These are phyloP conservation scores for Ceratosolen fusciceps DNA, from an alignment of 1,140 invertebrate species.

Conservation along the genomic window DNA sequence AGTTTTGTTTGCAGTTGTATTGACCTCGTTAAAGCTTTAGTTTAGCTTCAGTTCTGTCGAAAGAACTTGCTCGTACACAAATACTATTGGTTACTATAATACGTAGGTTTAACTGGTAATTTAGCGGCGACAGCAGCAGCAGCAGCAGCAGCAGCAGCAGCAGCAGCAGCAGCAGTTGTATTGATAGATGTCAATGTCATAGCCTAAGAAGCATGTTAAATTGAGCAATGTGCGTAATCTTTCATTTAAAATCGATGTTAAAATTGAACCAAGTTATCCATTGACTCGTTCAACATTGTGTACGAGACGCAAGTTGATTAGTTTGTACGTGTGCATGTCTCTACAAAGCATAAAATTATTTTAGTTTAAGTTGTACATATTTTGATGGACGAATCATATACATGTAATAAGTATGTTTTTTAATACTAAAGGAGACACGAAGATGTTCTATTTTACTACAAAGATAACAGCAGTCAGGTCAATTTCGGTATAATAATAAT, in stretches of 20 bases:
- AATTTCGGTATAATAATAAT: too few relatives aligned
- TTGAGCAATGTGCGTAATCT: background rate
- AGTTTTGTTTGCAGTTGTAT: constrained; percentile 47
- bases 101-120: background rate
- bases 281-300: constrained; percentile 20
- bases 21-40: constrained; percentile 48
- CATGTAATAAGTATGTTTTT: constrained; percentile 15
- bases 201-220: background rate
- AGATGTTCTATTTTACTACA: constrained; percentile 47
- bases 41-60: constrained; percentile 45
- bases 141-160: too few relatives aligned
- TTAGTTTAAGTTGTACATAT: constrained; percentile 44
- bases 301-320: constrained; percentile 27
- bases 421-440: constrained; percentile 17
- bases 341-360: constrained; percentile 20
- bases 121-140: too few relatives aligned
- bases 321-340: constrained; percentile 18
- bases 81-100: background rate
- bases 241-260: background rate
- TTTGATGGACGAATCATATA: constrained; percentile 22
- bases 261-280: background rate
- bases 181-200: background rate
- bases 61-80: constrained; percentile 37
- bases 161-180: too few relatives aligned
- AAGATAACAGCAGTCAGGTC: constrained; percentile 37